A percentile compares a stretch with the other conserved stretches of the same genome.
These are phyloP conservation scores for Tetragonisca angustula DNA, from an alignment of 2,888 invertebrate genomes.

Conservation along the genomic window DNA sequence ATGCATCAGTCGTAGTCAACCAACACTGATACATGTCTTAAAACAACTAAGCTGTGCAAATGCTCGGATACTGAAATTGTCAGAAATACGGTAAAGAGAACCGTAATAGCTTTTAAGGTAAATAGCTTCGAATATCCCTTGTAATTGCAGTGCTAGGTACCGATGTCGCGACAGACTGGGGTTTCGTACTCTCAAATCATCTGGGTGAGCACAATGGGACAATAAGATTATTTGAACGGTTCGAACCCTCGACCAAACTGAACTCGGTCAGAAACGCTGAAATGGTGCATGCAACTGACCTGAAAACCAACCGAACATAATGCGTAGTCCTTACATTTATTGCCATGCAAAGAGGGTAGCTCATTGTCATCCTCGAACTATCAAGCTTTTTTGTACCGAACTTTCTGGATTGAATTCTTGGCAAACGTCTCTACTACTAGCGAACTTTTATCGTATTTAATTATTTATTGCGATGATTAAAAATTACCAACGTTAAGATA, in stretches of 20 bases:
- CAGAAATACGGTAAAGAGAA: not conserved
- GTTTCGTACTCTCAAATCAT: not conserved
- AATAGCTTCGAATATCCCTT: not conserved
- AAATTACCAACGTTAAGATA: not conserved
- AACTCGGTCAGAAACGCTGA: not conserved
- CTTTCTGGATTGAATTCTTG: not conserved
- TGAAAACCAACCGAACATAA: not conserved
- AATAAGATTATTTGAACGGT: conserved; percentile 16
- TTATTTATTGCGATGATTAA: not conserved
- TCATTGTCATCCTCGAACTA: no score
- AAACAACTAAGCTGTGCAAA: not conserved
- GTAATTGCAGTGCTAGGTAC: not conserved
- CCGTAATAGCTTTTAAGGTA: not conserved
- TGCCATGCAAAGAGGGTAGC: not conserved
- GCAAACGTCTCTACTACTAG: no score
- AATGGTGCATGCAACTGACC: not conserved
- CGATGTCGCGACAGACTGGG: not conserved
- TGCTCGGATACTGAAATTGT: not conserved
- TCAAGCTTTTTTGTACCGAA: not conserved
- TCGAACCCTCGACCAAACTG: not conserved
- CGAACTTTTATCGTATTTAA: no score
- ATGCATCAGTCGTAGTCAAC: no score
- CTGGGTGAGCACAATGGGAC: not conserved
- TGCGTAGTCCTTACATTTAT: not conserved
- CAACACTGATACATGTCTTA: no score